Evolutionary conservation across 2,888 invertebrate species (phyloP).

Genomic region (Xanthorhoe designata): DNA sequence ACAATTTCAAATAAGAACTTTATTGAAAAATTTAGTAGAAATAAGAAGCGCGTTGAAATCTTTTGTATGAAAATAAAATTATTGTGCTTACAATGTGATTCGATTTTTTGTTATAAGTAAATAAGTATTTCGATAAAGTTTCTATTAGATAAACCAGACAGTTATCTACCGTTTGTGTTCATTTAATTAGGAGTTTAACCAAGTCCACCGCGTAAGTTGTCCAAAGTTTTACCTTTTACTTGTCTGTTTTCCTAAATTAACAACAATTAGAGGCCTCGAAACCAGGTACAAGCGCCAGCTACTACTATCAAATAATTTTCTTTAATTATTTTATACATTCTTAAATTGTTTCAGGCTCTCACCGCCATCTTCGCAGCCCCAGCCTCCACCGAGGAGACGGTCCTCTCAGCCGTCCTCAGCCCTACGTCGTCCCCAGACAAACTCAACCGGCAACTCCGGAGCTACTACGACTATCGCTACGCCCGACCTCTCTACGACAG

Average conservation of each 20-base stretch:
- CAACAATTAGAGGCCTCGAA: no score
- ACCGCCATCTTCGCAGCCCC: constrained; percentile 37
- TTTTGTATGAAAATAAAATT: background rate
- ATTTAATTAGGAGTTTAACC: no score
- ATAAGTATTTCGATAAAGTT: no score
- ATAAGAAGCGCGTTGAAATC: background rate
- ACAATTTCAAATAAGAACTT: background rate
- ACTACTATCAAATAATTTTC: no score
- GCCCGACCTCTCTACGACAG: constrained; percentile 67
- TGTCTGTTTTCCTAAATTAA: no score
- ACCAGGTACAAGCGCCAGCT: no score
- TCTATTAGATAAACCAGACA: no score
- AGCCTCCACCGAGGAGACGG: constrained; percentile 57
- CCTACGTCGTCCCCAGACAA: constrained; percentile 52
- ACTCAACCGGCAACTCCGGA: constrained; percentile 67
- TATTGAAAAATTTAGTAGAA: background rate
- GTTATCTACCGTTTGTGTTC: no score
- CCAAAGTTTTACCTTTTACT: no score
- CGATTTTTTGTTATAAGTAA: no score
- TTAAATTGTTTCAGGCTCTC: constrained; percentile 60
- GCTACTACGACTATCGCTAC: constrained; percentile 72
- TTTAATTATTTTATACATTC: background rate
- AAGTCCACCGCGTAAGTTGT: no score
- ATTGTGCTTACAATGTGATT: no score
- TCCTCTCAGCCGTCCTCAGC: constrained; percentile 63